Base-by-base conservation (phyloP, 2,113 vertebrate genomes). In the Misgurnus anguillicaudatus region DNA sequence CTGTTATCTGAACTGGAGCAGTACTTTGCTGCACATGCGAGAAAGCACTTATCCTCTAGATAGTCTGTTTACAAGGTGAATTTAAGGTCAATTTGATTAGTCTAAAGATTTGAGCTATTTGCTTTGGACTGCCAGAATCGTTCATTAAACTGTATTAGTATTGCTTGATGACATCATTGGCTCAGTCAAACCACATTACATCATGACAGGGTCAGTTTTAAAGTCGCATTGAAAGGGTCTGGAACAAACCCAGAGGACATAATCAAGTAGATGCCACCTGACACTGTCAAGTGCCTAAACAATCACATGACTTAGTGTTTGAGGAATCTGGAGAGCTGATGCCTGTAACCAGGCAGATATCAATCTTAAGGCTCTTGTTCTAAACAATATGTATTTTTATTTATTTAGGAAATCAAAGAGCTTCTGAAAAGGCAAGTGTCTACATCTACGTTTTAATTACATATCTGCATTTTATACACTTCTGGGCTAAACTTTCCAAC, bases 371-470 rank as follows among this genome's bases (percentile, higher is more conserved):
- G 5, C 17, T 74, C 38, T 38, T 60, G n/a, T 21, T 21, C 53
- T 19, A 69, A 58, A 70, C 14, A 81, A 6, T 48, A 7, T 69
- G 21, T 73, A 53, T 10, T 82, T 86, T 31, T 81, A 10, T 89
- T 62, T 48, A 84, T 89, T 60, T 80, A 93, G 92, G 92, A 93
- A 79, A 92, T 93, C 83, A 89, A 92, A 87, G 92, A 90, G 62
- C 90, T 93, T 42, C 61, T 90, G 68, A 91, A 92, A 90, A 91
- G 91, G 91, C 82, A 90, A 61, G 88, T 89, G 58, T 65, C 74
- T n/a, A 36, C 38, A 77, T 47, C 17, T 57, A 57, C 17, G n/a
- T n/a, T n/a, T n/a, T n/a, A 57, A 0, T n/a, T n/a, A 19, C 11
- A 5, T n/a, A n/a, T 6, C 5, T 31, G 24, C 24, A 31, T 31